Base-by-base conservation (phyloP, 2,888 invertebrate species). In the Hypselothyrea guttata region DNA sequence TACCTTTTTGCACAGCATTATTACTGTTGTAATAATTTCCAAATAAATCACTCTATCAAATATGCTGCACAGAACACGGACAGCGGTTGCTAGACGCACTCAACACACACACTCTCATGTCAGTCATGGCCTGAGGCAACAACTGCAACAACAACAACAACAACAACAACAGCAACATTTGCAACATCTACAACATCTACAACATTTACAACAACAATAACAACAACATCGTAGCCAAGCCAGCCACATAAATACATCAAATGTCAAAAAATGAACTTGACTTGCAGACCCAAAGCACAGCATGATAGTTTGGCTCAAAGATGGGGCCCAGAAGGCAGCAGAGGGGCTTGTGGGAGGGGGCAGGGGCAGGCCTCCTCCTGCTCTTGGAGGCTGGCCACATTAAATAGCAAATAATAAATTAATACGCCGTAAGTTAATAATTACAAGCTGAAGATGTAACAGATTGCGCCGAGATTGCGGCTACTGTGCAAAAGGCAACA, bases 21-120 rank as follows among this genome's bases (percentile, higher is more conserved):
- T 4, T 5, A 22, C n/a, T n/a, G n/a, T n/a, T n/a, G 65, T 72
- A 82, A 75, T 78, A 64, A 82, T 79, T 81, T 85, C 85, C 76
- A 85, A 83, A 81, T 81, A 81, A 81, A 81, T 81, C 81, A 81
- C 81, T 81, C 81, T 85, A 81, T 85, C 84, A 85, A 85, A 77
- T 71, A 65, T 68, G 82, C 78, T 68, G 60, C 45, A 38, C 56
- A 73, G 52, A 65, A 57, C 63, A 70, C 53, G 55, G 30, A 30
- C 9, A 5, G 30, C 9, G 7, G 3, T 9, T 49, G 40, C n/a
- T 18, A 27, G 64, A 47, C 28, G 7, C 9, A 1, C 28, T 1
- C 9, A 7, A 28, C 28, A 28, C 28, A 28, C 42, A 11, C 28
- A 28, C 28, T 1, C 28, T 7, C 9, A 9, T 28, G 28, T 1